Evolutionary conservation across 2,797 vertebrate species (phyloP), one percentile per base, ranked within the genome.

Genomic region (Helostoma temminkii): DNA sequence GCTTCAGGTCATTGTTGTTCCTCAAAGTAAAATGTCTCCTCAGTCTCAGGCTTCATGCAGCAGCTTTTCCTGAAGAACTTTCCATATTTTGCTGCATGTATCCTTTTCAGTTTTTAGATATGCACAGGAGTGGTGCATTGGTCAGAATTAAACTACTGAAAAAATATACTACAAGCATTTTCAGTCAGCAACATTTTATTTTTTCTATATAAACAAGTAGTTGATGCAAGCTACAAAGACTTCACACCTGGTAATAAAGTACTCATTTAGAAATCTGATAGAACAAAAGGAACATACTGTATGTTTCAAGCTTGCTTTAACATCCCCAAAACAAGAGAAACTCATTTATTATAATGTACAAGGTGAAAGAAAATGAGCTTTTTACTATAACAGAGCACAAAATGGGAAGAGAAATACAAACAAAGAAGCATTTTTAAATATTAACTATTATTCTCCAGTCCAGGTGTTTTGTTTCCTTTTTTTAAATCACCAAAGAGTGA

Each of bases 131-230:
- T 37, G 36, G 14, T 16, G 5, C 36, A 37, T 37, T 37, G 36
- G 2, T 14, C 14, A 6, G 36, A 11, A 34, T 11, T n/a, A 11
- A 34, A 34, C 2, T 34, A 10, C 10, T 10, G 32, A 26, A 22
- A 22, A 12, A 57, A 1, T 25, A 28, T 16, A 4, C 8, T 5
- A 24, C n/a, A n/a, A 56, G 30, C 10, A 48, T 15, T 50, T 80
- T 64, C 15, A 59, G 30, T 59, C 15, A 73, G 62, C 73, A 78
- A 72, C 34, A 76, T 72, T 90, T 89, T 84, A 83, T 89, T 88
- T 66, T 37, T 4, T 25, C 2, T 74, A 42, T 74, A 68, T 59
- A 48, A 85, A 86, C 74, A 80, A 45, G 10, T 10, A 43, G 14
- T 68, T 39, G 64, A 65, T 25, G 14, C 5, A 59, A 76, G 36